phyloP scores from a whole-genome alignment of 1,140 invertebrate genomes.

The Dolichoris vasculosae region DNA sequence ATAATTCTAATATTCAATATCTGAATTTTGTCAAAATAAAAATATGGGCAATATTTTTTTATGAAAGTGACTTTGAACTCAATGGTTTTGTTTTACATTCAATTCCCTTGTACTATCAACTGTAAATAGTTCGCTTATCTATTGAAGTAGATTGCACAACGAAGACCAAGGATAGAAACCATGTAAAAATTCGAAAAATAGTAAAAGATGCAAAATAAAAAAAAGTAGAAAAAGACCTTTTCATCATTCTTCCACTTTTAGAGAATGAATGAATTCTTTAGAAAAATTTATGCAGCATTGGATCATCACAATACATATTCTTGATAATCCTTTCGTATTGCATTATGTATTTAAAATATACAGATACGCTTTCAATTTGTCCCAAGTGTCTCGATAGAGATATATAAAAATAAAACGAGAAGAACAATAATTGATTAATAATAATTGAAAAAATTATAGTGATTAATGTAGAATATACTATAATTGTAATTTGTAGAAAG shows the following conservation, averaged over 20 bases:
- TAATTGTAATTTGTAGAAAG: too few relatives aligned
- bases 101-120: conserved; percentile 57
- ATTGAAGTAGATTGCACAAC: background rate
- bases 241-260: conserved; percentile 19
- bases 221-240: background rate
- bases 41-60: background rate
- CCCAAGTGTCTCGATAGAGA: too few relatives aligned
- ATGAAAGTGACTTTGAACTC: conserved; percentile 24
- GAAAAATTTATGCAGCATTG: conserved; percentile 68
- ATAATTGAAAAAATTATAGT: too few relatives aligned
- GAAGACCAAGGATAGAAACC: background rate
- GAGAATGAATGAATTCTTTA: conserved; percentile 59
- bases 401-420: too few relatives aligned
- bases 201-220: background rate
- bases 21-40: too few relatives aligned
- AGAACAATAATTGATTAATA: too few relatives aligned
- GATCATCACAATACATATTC: conserved; percentile 56
- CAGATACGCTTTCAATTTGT: too few relatives aligned
- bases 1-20: too few relatives aligned
- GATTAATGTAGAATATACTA: too few relatives aligned
- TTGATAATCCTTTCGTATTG: too few relatives aligned
- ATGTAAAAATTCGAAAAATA: conserved; percentile 31
- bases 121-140: conserved; percentile 17
- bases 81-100: conserved; percentile 53
- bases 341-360: too few relatives aligned